Evolutionary conservation across 2,888 invertebrate genomes (phyloP).

Genomic region (Drosophila seclusa): DNA sequence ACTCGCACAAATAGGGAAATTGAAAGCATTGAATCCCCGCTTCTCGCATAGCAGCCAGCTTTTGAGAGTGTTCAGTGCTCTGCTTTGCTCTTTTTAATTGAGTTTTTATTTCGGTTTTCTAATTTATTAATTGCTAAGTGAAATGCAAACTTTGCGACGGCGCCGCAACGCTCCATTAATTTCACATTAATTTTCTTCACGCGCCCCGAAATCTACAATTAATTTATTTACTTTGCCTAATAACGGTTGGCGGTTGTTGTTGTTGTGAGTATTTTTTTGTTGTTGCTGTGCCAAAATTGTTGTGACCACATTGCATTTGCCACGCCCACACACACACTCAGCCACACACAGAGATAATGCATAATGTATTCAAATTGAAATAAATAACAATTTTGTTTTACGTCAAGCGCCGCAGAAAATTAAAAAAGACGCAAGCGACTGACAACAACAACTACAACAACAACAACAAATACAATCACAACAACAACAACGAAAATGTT

Average conservation of each 20-base stretch:
- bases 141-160: slow-evolving; percentile 65
- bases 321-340: slow-evolving; percentile 40
- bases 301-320: slow-evolving; percentile 47
- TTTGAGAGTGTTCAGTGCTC: slow-evolving; percentile 7
- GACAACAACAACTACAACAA: slow-evolving; percentile 10
- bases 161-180: slow-evolving; percentile 80
- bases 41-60: slow-evolving; percentile 37
- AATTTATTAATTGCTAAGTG: slow-evolving; percentile 72
- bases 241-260: slow-evolving; percentile 29
- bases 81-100: slow-evolving; percentile 24
- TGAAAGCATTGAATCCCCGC: slow-evolving; percentile 39
- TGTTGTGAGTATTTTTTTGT: slow-evolving; percentile 16
- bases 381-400: slow-evolving; percentile 46
- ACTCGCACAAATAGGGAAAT: background rate
- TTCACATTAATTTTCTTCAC: slow-evolving; percentile 77
- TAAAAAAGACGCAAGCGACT: slow-evolving; percentile 34
- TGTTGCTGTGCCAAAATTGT: slow-evolving; percentile 44
- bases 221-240: slow-evolving; percentile 74
- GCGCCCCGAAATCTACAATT: slow-evolving; percentile 68
- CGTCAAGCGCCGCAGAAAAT: slow-evolving; percentile 65
- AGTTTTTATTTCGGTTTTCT: slow-evolving; percentile 20
- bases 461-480: background rate
- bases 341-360: slow-evolving; percentile 13
- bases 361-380: slow-evolving; percentile 54
- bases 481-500: slow-evolving; percentile 23